phyloP scores from a whole-genome alignment of 2,888 invertebrate species.

The Lepas anatifera region DNA sequence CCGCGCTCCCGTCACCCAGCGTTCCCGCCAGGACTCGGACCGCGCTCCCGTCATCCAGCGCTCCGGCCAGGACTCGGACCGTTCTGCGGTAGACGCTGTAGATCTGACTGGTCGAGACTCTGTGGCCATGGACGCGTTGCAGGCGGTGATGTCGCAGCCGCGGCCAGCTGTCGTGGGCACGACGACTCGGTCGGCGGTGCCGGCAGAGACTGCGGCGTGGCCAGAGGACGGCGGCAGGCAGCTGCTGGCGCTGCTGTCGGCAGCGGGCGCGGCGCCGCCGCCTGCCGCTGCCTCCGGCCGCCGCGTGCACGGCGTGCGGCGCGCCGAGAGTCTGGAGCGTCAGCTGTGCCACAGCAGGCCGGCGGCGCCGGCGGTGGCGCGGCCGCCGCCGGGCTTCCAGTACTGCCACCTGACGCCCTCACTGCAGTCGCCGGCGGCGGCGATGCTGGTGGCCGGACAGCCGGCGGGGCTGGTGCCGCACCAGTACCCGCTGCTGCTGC shows the following conservation, averaged over 20 bases:
- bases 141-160: not conserved
- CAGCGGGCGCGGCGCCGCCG: no score
- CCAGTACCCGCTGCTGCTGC: no score
- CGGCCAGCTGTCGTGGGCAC: not conserved
- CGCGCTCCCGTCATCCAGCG: no score
- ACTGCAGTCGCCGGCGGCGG: no score
- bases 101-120: no score
- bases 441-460: no score
- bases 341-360: not conserved
- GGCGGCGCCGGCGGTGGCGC: not conserved
- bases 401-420: not conserved
- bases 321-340: not conserved
- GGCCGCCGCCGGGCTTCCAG: not conserved
- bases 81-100: no score
- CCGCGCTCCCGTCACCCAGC: no score
- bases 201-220: not conserved
- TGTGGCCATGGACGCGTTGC: no score
- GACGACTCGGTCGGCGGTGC: not conserved
- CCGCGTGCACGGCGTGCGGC: not conserved
- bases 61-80: no score
- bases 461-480: no score
- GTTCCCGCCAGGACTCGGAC: no score
- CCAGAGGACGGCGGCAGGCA: not conserved
- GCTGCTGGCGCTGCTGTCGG: constrained; percentile 2
- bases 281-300: not conserved